Percentiles rank a stretch among this genome's conserved stretches.
phyloP scores from a whole-genome alignment of 1,140 invertebrate genomes.

The Delia radicum region DNA sequence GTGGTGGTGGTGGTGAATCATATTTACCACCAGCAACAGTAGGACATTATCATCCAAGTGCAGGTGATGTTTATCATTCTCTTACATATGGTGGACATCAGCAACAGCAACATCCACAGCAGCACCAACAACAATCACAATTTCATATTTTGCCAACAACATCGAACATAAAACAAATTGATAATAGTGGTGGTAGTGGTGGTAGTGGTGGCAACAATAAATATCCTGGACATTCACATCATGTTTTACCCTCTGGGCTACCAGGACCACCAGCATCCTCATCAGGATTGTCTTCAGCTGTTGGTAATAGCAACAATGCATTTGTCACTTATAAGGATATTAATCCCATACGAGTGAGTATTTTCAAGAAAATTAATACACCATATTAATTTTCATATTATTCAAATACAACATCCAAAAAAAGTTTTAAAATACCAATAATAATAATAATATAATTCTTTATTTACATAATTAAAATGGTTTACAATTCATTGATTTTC shows the following conservation, averaged over 20 bases:
- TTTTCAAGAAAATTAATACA: not conserved
- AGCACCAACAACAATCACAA: slow-evolving; percentile 17
- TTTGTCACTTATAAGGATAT: not conserved
- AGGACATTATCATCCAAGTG: slow-evolving; percentile 42
- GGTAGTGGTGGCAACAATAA: too few species aligned
- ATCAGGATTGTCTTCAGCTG: not conserved
- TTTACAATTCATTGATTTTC: too few species aligned
- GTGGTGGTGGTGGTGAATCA: slow-evolving; percentile 12
- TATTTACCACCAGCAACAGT: slow-evolving; percentile 30
- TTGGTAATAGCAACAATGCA: slow-evolving; percentile 13
- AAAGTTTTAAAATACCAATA: too few species aligned
- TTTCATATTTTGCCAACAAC: slow-evolving; percentile 18
- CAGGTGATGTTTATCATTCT: slow-evolving; percentile 44
- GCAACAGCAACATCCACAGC: not conserved
- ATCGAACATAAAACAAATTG: not conserved
- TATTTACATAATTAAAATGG: too few species aligned
- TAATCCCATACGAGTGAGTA: not conserved
- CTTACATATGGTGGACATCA: slow-evolving; percentile 28
- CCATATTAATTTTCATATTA: too few species aligned
- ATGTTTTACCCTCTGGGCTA: not conserved
- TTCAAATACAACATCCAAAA: too few species aligned
- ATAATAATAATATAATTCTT: too few species aligned
- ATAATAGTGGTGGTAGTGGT: too few species aligned
- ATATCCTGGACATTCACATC: not conserved
- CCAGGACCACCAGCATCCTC: slow-evolving; percentile 16